A percentile compares a stretch with the other conserved stretches of the same genome.
Conservation (phyloP, 2,888 invertebrate genomes). For the Charanyca ferruginea region DNA sequence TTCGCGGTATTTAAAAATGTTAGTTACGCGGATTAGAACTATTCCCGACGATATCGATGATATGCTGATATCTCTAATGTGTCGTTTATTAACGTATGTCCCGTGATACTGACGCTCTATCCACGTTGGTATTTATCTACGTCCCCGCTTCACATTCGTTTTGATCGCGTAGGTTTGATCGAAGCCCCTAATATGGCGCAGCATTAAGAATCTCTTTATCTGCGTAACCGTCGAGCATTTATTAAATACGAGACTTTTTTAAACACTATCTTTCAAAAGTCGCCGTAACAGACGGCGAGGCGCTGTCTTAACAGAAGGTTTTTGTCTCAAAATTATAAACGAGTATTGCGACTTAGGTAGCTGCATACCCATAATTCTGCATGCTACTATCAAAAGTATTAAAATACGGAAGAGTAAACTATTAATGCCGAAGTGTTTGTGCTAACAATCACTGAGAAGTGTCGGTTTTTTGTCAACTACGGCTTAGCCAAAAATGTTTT, state of each 20-base stretch:
- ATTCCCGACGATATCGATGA: no score
- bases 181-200: not conserved
- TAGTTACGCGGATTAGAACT: no score
- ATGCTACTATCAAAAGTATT: not conserved
- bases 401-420: not conserved
- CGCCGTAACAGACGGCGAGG: not conserved
- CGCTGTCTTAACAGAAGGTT: constrained; percentile 11
- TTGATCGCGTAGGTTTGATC: not conserved
- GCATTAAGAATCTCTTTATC: not conserved
- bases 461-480: not conserved
- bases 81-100: no score
- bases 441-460: not conserved
- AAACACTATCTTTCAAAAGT: not conserved
- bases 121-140: no score
- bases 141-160: not conserved
- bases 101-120: no score
- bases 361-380: constrained; percentile 1
- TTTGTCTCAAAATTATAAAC: constrained; percentile 9
- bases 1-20: no score
- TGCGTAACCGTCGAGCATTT: not conserved
- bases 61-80: no score
- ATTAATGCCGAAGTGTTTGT: constrained; percentile 4
- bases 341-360: not conserved
- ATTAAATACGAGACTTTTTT: no score
- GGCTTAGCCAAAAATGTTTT: not conserved